Base-by-base conservation (phyloP, 2,888 invertebrate genomes). In the Melitaea athalia region DNA sequence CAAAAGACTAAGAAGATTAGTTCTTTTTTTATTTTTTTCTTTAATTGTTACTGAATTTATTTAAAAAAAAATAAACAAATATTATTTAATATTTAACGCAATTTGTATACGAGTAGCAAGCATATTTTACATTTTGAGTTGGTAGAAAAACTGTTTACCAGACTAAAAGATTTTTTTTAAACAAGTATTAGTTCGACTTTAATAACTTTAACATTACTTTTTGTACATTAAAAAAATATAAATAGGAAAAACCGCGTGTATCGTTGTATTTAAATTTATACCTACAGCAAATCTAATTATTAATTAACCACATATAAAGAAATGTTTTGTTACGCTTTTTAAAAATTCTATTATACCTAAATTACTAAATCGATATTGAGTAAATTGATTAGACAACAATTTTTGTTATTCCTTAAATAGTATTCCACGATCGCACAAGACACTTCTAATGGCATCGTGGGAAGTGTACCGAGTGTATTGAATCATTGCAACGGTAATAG, bases 1-100 rank as follows among this genome's bases (percentile, higher is more conserved):
- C 88, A 88, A 89, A 88, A 88, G 87, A 84, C 84, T 81, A 81
- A 57, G 66, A 62, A 67, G 61, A 55, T 67, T 45, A 49, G 15
- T 45, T 17, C 53, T 61, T 52, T 14, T 42, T 38, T 50, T 38
- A 15, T 60, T 53, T 65, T 43, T 33, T 24, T 43, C 42, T 79
- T 80, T 57, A 47, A 33, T 55, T 55, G 7, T 49, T 33, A 14
- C 85, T 84, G 86, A 84, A 85, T 86, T 82, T 84, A 57, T 69
- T 64, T 64, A 52, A 24, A 47, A 57, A 47, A n/a, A 24, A 55
- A 49, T 24, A 57, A 67, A 38, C 42, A 45, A 24, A 8, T 47
- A 31, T 33, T 42, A 11, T 61, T 7, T 14, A 8, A 15, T 43
- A 24, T 24, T 24, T 24, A 24, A 24, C 24, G 24, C 52, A 7